Evolutionary conservation across 1,140 invertebrate species (phyloP), one percentile per base, ranked within the genome.

Genomic region (Leguminivora glycinivorella): DNA sequence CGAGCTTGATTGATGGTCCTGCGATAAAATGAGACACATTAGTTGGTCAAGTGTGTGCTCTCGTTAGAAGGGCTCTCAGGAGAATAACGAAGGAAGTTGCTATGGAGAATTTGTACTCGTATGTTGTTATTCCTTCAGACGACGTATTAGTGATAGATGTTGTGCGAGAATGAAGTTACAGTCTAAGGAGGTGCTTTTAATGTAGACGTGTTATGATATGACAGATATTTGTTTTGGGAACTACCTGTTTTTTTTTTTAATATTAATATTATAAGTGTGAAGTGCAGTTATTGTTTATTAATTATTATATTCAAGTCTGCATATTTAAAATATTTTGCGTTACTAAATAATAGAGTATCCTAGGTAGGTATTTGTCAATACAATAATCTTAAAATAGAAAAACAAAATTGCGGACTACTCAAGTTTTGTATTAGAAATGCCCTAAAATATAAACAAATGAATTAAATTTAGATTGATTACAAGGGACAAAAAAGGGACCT

Each of bases 1-100:
- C 76, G 83, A 80, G 83, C 84, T 89, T 91, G 89, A 91, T 91
- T 89, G 88, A 91, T 91, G 89, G 89, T 88, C 88, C 89, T 91
- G 89, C 80, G 85, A 89, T 89, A 85, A 88, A 91, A 90, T 87
- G 86, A 90, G 86, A 90, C 85, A 86, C 87, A 91, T 91, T 91
- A 91, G 88, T 82, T 88, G 87, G 85, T 89, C 85, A 88, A 86
- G 80, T 83, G 83, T 77, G 80, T 84, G 75, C 77, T 70, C 85
- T 89, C 80, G 84, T 90, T 91, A 52, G 47, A 19, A 52, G 47
- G 4, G 5, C 7, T 1, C 19, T 22, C n/a, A 22, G 5, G 9
- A 22, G 47, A 52, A 22, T 52, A 52, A 52, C 7, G 47, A 17
- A 52, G 47, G 0, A 52, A 52, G 47, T 22, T 17, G 10, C 17